phyloP scores from a whole-genome alignment of 2,113 vertebrate species.

The Pseudorectes ferrugineus region DNA sequence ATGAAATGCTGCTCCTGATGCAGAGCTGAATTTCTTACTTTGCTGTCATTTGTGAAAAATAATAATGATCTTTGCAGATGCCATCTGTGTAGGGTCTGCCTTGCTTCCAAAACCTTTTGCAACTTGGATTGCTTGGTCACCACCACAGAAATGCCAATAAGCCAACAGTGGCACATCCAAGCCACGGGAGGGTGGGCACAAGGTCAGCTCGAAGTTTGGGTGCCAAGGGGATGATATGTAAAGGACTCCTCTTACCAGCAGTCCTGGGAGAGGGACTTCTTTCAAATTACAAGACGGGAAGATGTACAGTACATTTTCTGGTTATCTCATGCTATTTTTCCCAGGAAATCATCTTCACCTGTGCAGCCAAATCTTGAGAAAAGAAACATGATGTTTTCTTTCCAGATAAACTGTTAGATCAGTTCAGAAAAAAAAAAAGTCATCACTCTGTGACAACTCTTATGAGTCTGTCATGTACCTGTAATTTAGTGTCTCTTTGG shows the following conservation, averaged over 20 bases:
- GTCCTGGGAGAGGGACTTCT: background rate
- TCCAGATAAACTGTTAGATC: background rate
- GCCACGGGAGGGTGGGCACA: background rate
- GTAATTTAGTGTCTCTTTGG: background rate
- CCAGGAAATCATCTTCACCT: background rate
- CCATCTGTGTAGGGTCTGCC: background rate
- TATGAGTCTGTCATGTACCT: background rate
- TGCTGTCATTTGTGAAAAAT: background rate
- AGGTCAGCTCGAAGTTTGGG: background rate
- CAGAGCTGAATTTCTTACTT: background rate
- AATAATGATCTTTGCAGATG: background rate
- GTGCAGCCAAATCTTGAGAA: background rate
- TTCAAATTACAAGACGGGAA: background rate
- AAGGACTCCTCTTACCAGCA: background rate
- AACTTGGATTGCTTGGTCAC: background rate
- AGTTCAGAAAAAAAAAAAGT: background rate
- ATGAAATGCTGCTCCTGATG: background rate
- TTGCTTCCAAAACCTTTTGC: background rate
- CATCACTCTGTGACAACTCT: background rate
- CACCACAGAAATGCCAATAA: background rate
- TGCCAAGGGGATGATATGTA: background rate
- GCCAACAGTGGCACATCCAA: background rate
- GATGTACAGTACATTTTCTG: background rate
- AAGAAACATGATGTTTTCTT: background rate
- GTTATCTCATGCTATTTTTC: background rate